Conservation (phyloP, 2,888 invertebrate species). For the Polymixis flavicincta region DNA sequence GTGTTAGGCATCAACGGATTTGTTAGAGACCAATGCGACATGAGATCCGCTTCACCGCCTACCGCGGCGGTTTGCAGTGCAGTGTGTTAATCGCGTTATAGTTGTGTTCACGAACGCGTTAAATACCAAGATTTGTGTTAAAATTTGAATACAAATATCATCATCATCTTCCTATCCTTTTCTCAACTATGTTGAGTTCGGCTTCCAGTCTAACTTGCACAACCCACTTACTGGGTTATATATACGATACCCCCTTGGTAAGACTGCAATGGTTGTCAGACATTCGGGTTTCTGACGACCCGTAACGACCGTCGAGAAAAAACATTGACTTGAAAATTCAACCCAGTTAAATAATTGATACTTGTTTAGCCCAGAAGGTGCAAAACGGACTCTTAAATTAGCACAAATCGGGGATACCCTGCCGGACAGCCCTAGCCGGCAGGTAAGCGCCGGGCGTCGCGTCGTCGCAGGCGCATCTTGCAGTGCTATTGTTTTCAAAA, state of each 20-base stretch:
- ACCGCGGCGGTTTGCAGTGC: too few relatives aligned
- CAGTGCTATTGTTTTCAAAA: slow-evolving; percentile 72
- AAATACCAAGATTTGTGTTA: background rate
- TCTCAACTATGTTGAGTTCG: too few relatives aligned
- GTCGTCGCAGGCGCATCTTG: slow-evolving; percentile 67
- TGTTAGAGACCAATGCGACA: too few relatives aligned
- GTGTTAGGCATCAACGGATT: too few relatives aligned
- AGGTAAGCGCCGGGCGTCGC: slow-evolving; percentile 71
- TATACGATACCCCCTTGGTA: too few relatives aligned
- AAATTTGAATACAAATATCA: background rate
- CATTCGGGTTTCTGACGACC: too few relatives aligned
- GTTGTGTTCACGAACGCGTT: background rate
- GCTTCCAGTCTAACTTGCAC: too few relatives aligned
- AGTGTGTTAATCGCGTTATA: too few relatives aligned
- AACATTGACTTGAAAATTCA: background rate
- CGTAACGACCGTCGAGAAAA: background rate
- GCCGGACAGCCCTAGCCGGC: slow-evolving; percentile 70
- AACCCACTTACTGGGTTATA: too few relatives aligned
- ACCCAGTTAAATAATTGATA: background rate
- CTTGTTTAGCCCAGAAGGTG: background rate
- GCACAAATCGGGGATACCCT: slow-evolving; percentile 25
- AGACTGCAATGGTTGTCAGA: too few relatives aligned
- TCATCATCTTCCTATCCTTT: too few relatives aligned
- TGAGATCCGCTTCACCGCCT: too few relatives aligned
- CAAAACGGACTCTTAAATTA: slow-evolving; percentile 1